phyloP scores from a whole-genome alignment of 2,797 vertebrate species.

The Poeciliopsis gracilis region DNA sequence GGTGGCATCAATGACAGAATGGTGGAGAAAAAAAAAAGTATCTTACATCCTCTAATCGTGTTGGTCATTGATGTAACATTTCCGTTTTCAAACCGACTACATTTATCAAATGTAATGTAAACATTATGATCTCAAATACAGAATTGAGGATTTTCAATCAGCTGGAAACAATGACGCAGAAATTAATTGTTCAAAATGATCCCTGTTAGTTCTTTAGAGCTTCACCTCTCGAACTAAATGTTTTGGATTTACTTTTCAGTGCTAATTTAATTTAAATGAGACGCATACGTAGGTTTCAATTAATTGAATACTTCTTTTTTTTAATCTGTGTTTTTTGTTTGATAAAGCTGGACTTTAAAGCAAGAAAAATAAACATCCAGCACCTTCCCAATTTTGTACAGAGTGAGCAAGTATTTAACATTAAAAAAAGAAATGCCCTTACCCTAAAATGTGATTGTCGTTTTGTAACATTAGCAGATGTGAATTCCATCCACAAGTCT shows the following conservation, averaged over 20 bases:
- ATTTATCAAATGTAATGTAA: not conserved
- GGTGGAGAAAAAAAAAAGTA: not conserved
- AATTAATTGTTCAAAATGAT: not conserved
- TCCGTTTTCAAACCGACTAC: not conserved
- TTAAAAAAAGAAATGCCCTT: not conserved
- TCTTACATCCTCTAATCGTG: not conserved
- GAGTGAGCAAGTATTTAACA: constrained; percentile 17
- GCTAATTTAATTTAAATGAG: not conserved
- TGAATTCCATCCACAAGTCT: not conserved
- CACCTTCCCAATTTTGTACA: constrained; percentile 18
- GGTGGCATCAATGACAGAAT: not conserved
- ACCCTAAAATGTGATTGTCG: constrained; percentile 18
- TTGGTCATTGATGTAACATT: not conserved
- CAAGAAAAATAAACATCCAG: not conserved
- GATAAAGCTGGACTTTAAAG: constrained; percentile 22
- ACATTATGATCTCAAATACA: not conserved
- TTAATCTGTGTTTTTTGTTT: not conserved
- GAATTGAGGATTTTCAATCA: not conserved
- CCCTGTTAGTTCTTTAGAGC: not conserved
- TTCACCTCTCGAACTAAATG: not conserved
- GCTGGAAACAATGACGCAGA: not conserved
- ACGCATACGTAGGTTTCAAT: not conserved
- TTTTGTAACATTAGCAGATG: constrained; percentile 15
- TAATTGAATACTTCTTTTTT: not conserved
- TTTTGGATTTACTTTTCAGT: not conserved